A percentile compares a stretch with the other conserved stretches of the same genome.
These are phyloP conservation scores for Scelioninae gen. 1 DNA, from an alignment of 2,888 invertebrate species.

Conservation along the genomic window DNA sequence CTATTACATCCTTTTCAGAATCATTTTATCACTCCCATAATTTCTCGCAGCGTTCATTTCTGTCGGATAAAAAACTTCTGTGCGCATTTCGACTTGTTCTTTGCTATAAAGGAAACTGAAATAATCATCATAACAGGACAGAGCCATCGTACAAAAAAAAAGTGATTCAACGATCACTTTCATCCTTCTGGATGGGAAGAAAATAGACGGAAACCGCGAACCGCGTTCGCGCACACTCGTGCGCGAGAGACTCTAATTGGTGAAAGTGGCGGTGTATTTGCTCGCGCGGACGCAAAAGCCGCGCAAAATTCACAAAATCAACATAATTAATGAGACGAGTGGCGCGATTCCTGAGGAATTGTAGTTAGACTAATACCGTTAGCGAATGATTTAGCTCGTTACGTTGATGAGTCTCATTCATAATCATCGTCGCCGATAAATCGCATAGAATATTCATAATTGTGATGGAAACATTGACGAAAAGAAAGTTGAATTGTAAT, in stretches of 20 bases:
- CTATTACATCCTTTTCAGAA: too few relatives aligned
- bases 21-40: too few relatives aligned
- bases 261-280: constrained; percentile 69
- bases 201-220: constrained; percentile 59
- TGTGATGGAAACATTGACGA: constrained; percentile 21
- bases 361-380: constrained; percentile 32
- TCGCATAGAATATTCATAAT: constrained; percentile 33
- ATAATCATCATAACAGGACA: constrained; percentile 6
- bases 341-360: constrained; percentile 39
- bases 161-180: constrained; percentile 26
- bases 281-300: constrained; percentile 25
- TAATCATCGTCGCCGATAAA: constrained; percentile 33
- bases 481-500: constrained; percentile 41
- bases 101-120: neutral
- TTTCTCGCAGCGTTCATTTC: too few relatives aligned
- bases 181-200: constrained; percentile 32
- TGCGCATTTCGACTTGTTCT: too few relatives aligned
- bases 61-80: too few relatives aligned
- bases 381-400: constrained; percentile 42
- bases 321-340: constrained; percentile 40
- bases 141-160: neutral
- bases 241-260: constrained; percentile 63
- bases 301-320: constrained; percentile 43
- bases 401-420: constrained; percentile 20
- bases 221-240: constrained; percentile 12